These are phyloP conservation scores for Otolemur garnettii DNA, from an alignment of 2,113 vertebrate species.

Conservation along the genomic window DNA sequence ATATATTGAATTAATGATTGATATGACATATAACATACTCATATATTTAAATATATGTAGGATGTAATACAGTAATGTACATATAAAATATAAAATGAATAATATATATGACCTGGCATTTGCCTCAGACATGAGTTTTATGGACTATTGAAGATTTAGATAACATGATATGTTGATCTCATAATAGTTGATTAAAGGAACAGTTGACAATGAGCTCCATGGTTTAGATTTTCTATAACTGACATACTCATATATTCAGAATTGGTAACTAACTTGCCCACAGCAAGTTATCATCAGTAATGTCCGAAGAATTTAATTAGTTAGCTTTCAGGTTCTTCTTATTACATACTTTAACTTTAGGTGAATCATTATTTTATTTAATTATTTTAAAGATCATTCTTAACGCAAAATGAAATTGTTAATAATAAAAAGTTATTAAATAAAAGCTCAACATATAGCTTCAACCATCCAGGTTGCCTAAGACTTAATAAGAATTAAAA, in stretches of 20 bases:
- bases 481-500: constrained; percentile 59
- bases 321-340: constrained; percentile 16
- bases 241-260: background rate
- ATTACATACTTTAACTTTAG: constrained; percentile 1
- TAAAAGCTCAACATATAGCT: constrained; percentile 44
- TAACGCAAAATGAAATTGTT: constrained; percentile 63
- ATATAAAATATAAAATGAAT: background rate
- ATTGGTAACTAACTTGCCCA: background rate
- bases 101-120: background rate
- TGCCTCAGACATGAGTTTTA: background rate
- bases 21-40: background rate
- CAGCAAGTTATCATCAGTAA: background rate
- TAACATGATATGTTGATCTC: background rate
- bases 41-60: background rate
- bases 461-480: constrained; percentile 25
- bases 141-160: background rate
- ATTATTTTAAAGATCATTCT: constrained; percentile 54
- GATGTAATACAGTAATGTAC: background rate
- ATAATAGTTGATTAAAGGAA: background rate
- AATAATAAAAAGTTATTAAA: constrained; percentile 65
- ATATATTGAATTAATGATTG: background rate
- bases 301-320: constrained; percentile 41
- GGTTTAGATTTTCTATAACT: background rate
- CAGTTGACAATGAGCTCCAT: background rate
- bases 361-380: constrained; percentile 62